Evolutionary conservation across 2,113 vertebrate species (phyloP).

Genomic region (Lasiurus cinereus): DNA sequence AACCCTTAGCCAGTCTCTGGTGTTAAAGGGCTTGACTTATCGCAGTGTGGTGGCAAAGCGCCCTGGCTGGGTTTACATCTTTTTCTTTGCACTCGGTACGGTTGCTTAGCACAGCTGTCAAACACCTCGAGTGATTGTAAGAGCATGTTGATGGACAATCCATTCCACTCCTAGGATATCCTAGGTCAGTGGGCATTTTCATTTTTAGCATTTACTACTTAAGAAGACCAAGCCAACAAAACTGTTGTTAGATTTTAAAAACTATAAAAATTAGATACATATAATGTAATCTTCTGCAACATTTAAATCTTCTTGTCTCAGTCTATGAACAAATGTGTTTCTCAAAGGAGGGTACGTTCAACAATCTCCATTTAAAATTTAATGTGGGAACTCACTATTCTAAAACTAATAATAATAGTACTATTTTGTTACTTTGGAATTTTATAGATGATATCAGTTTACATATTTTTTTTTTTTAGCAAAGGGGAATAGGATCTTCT

Average conservation of each 20-base stretch:
- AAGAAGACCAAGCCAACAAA: neutral
- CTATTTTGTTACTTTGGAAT: neutral
- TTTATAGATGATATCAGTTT: neutral
- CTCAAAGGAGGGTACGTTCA: neutral
- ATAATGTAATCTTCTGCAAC: neutral
- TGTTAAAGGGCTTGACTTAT: slow-evolving; percentile 87
- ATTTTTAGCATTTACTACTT: slow-evolving; percentile 42
- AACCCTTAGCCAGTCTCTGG: slow-evolving; percentile 84
- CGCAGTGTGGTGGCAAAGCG: slow-evolving; percentile 80
- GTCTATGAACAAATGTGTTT: neutral
- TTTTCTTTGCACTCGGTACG: slow-evolving; percentile 58
- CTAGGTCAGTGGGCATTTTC: slow-evolving; percentile 46
- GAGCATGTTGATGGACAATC: slow-evolving; percentile 49
- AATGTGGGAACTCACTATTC: neutral
- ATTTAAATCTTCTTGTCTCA: neutral
- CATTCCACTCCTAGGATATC: slow-evolving; percentile 2
- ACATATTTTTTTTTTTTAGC: neutral
- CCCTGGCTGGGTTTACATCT: slow-evolving; percentile 81
- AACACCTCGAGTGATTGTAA: slow-evolving; percentile 81
- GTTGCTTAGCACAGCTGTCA: slow-evolving; percentile 84
- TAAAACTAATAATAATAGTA: neutral
- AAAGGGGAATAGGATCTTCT: neutral
- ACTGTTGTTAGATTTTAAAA: neutral
- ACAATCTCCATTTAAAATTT: neutral
- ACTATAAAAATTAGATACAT: neutral